phyloP scores from a whole-genome alignment of 2,888 invertebrate species.

The Drosophila merina region DNA sequence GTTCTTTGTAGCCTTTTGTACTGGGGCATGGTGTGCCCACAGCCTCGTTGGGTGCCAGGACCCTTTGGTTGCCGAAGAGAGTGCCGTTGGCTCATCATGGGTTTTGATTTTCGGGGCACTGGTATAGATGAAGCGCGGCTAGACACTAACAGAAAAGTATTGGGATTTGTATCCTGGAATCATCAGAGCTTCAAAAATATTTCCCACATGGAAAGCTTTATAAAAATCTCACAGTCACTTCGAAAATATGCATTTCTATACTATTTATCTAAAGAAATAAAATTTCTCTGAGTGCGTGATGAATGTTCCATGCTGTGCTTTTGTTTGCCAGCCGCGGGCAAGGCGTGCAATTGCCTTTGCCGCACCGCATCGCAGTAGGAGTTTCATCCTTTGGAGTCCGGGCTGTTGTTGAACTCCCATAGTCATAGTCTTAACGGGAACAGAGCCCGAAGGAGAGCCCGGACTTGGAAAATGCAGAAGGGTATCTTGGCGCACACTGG shows the following conservation, averaged over 20 bases:
- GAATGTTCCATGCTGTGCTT: slow-evolving; percentile 66
- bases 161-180: too few relatives aligned
- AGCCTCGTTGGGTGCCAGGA: slow-evolving; percentile 8
- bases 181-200: background rate
- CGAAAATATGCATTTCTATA: too few relatives aligned
- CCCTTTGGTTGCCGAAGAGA: slow-evolving; percentile 31
- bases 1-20: slow-evolving; percentile 71
- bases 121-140: slow-evolving; percentile 4
- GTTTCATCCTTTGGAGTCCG: slow-evolving; percentile 4
- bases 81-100: slow-evolving; percentile 49
- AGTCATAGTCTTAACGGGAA: slow-evolving; percentile 3
- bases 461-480: slow-evolving; percentile 2
- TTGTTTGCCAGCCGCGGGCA: slow-evolving; percentile 71
- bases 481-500: slow-evolving; percentile 1
- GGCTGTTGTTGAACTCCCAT: slow-evolving; percentile 5
- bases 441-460: slow-evolving; percentile 13
- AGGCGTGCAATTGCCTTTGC: slow-evolving; percentile 51
- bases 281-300: slow-evolving; percentile 8
- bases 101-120: slow-evolving; percentile 63
- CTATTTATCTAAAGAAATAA: background rate
- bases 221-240: too few relatives aligned
- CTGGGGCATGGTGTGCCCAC: slow-evolving; percentile 13
- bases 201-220: background rate
- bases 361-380: slow-evolving; percentile 17
- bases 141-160: background rate